Base-by-base conservation (phyloP, 2,113 vertebrate species). In the Amazona vittata region DNA sequence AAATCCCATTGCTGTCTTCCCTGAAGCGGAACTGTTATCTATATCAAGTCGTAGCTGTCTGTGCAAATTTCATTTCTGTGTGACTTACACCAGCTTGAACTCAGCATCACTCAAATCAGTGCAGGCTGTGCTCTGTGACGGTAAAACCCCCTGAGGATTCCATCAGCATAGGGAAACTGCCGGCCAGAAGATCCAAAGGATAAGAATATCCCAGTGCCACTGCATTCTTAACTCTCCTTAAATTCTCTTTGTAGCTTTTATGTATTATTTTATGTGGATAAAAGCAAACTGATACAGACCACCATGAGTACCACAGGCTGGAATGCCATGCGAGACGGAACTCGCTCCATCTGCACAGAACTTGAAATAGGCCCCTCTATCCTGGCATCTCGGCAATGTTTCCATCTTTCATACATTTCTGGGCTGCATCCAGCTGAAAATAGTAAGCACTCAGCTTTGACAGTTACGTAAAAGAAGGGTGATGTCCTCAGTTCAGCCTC, bases 101-200 rank as follows among this genome's bases (percentile, higher is more conserved):
- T 37, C 26, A 1, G 20, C 0, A 0, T 22, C 37, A 69, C 25
- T 17, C 1, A 0, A 44, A 53, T 28, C 44, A 37, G 37, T 17
- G 60, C 63, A 69, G 53, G 25, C 67, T 73, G 33, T 50, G 78
- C 47, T 44, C 9, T 0, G 11, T 10, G 11, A 46, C 2, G 7
- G 67, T n/a, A 44, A 76, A 89, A 68, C 49, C 64, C 81, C 67
- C 2, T 0, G 19, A 91, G 33, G 75, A 86, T 57, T 65, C 67
- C 57, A 53, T 11, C 49, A 64, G 44, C 16, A 2, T 5, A 49
- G n/a, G 35, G n/a, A 88, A 90, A 70, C 24, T 29, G 33, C 53
- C 77, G 67, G 35, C 25, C n/a, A 68, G 49, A 74, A 76, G 44
- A 93, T 14, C 41, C 44, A 69, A 50, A 64, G 44, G 33, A 12